phyloP scores from a whole-genome alignment of 2,888 invertebrate genomes.

The Netelia inedita region DNA sequence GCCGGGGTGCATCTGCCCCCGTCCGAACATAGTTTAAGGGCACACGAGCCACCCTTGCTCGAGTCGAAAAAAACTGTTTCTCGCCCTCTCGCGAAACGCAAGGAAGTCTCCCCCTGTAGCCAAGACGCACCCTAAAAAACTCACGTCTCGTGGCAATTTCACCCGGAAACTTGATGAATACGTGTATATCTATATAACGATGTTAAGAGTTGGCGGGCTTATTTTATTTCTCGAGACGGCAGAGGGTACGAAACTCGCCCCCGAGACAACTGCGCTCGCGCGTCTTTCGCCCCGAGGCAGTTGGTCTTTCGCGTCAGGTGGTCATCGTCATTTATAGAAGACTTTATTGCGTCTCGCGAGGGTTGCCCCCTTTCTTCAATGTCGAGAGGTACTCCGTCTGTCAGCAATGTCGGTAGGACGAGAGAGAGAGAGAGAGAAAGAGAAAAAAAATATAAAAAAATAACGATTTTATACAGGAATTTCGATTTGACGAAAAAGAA shows the following conservation, averaged over 20 bases:
- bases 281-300: slow-evolving; percentile 75
- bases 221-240: slow-evolving; percentile 29
- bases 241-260: slow-evolving; percentile 66
- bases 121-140: slow-evolving; percentile 44
- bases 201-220: slow-evolving; percentile 2
- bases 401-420: background rate
- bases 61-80: background rate
- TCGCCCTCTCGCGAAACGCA: slow-evolving; percentile 47
- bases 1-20: slow-evolving; percentile 61
- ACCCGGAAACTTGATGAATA: slow-evolving; percentile 14
- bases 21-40: slow-evolving; percentile 46
- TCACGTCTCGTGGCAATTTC: slow-evolving; percentile 28
- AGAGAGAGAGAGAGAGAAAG: too few species aligned
- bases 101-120: slow-evolving; percentile 34
- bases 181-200: background rate
- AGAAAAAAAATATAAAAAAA: too few species aligned
- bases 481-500: background rate
- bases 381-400: background rate
- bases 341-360: slow-evolving; percentile 22
- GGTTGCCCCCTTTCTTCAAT: slow-evolving; percentile 40
- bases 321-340: slow-evolving; percentile 76
- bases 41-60: slow-evolving; percentile 59
- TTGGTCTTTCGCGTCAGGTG: slow-evolving; percentile 82
- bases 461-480: background rate
- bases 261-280: slow-evolving; percentile 80